Conservation (phyloP, 2,797 vertebrate genomes). For the Tragelaphus oryx region DNA sequence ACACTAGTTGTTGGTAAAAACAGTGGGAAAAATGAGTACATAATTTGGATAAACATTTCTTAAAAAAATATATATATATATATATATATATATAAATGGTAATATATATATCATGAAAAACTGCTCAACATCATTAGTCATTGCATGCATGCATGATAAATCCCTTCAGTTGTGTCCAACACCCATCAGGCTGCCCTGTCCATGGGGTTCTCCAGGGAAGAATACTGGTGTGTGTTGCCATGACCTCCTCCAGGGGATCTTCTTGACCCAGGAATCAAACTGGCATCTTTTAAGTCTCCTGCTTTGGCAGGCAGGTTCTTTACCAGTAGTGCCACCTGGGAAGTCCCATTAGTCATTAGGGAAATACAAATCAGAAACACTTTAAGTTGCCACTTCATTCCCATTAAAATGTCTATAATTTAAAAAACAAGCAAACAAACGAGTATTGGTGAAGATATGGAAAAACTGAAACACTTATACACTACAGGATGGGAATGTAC, state of each 20-base stretch:
- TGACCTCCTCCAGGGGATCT: neutral
- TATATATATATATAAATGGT: neutral
- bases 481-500: neutral
- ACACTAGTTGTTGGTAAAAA: neutral
- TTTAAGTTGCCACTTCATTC: neutral
- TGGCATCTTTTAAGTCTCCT: neutral
- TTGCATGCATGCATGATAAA: neutral
- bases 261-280: neutral
- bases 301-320: neutral
- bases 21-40: neutral
- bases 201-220: neutral
- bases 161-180: neutral
- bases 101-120: neutral
- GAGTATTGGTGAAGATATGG: neutral
- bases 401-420: neutral
- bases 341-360: neutral
- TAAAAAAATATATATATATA: neutral
- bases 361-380: neutral
- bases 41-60: neutral
- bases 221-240: neutral
- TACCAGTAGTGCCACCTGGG: neutral
- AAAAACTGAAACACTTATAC: neutral
- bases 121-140: neutral
- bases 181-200: neutral
- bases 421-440: neutral